Conservation (phyloP, 2,888 invertebrate genomes). For the Melanophora roralis region DNA sequence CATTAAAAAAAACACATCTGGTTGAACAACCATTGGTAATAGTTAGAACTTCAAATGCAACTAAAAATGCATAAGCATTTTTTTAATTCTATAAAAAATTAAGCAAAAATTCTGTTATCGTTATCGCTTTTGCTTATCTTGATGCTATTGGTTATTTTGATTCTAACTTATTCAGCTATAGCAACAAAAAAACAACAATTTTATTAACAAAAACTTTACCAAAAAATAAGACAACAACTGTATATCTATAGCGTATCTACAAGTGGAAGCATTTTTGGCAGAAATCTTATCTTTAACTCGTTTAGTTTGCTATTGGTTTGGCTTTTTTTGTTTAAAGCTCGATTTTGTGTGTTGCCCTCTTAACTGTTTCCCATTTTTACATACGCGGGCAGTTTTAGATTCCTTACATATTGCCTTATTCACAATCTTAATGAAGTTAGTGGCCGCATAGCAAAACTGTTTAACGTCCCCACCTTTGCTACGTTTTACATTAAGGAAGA, state of each 20-base stretch:
- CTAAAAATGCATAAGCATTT: too few relatives aligned
- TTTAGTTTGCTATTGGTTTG: conserved; percentile 8
- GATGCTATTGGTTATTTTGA: neutral
- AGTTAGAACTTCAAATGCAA: too few relatives aligned
- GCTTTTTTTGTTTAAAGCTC: conserved; percentile 17
- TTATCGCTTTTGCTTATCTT: neutral
- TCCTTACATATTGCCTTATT: neutral
- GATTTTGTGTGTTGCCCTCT: neutral
- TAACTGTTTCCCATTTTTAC: conserved; percentile 14
- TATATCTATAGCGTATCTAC: neutral
- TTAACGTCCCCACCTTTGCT: too few relatives aligned
- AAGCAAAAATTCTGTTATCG: too few relatives aligned
- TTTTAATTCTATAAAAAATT: too few relatives aligned
- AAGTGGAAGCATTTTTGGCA: neutral
- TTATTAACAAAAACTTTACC: neutral
- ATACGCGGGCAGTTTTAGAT: neutral
- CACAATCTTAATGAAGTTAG: neutral
- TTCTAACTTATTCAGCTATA: neutral
- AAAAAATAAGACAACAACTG: neutral
- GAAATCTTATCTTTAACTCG: neutral
- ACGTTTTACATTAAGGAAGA: neutral
- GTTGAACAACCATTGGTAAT: too few relatives aligned
- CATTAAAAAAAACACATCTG: too few relatives aligned
- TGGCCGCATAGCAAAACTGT: too few relatives aligned
- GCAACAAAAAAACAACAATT: neutral